phyloP scores from a whole-genome alignment of 2,113 vertebrate species.

The Suncus etruscus region DNA sequence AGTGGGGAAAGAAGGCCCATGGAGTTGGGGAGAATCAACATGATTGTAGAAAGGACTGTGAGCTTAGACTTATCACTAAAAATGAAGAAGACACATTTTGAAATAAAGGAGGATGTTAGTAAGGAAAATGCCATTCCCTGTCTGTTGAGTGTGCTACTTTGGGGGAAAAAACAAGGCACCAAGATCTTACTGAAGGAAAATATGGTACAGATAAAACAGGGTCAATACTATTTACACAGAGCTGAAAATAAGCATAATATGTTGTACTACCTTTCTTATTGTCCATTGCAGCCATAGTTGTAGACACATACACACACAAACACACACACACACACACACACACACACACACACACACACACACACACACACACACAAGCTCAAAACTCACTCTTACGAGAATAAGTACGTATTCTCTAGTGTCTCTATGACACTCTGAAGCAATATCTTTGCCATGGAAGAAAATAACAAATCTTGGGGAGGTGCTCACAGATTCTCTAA shows the following conservation, averaged over 20 bases:
- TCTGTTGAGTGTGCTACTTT: not conserved
- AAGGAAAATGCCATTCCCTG: not conserved
- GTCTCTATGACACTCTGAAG: not conserved
- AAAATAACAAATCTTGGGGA: not conserved
- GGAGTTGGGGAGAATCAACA: not conserved
- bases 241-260: not conserved
- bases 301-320: too few species aligned
- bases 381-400: not conserved
- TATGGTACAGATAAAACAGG: not conserved
- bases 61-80: not conserved
- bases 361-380: too few species aligned
- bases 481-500: not conserved
- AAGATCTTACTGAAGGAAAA: constrained; percentile 1
- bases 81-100: not conserved
- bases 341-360: too few species aligned
- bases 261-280: not conserved
- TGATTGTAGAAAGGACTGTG: not conserved
- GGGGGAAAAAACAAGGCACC: not conserved
- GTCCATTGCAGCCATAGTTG: not conserved
- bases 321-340: too few species aligned
- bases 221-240: not conserved
- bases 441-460: not conserved
- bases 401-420: too few species aligned
- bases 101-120: not conserved
- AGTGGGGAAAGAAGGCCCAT: not conserved